Base-by-base conservation (phyloP, 2,888 invertebrate species). In the Tenthredo livida region DNA sequence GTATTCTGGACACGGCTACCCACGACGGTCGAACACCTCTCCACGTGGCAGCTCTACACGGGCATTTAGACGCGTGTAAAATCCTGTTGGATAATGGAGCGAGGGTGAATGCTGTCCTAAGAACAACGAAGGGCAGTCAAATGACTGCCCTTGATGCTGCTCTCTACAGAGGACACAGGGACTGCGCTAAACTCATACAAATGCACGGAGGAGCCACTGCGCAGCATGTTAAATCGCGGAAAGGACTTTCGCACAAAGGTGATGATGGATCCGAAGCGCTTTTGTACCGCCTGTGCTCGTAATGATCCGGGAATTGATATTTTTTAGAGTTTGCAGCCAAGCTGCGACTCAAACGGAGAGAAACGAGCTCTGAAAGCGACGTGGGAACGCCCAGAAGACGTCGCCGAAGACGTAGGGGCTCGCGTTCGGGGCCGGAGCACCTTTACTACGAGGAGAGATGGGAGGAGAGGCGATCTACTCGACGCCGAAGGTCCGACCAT, bases 111-210 rank as follows among this genome's bases (percentile, higher is more conserved):
- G 96, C 97, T 0, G 95, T 98, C 25, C 96, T 98, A 88, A 95
- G 97, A 85, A 97, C 97, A 54, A 96, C 96, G 0, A 97, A 97
- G 93, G 98, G 98, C 86, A 95, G 97, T 86, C 95, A 97, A 83
- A 95, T 98, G 94, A 98, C 99, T 0, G 98, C 99, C 0, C 94
- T 98, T 88, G 99, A 99, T 92, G 98, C 98, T 87, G 98, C 99
- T 0, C 94, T 98, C 6, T 96, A 96, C 89, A 96, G 97, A 86
- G 98, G 98, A 0, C 97, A 97, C 92, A 95, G 97, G 84, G 97
- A 98, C 1, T 98, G 98, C 83, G 99, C 98, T 43, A 98, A 99
- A 93, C 97, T 97, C 92, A 94, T 99, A 75, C 98, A 98, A 93
- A 96, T 98, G 91, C 97, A 98, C 90, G 98, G 98, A 6, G 98